Evolutionary conservation across 1,140 invertebrate genomes (phyloP), one percentile per base, ranked within the genome.

Genomic region (Tyrophagus putrescentiae): DNA sequence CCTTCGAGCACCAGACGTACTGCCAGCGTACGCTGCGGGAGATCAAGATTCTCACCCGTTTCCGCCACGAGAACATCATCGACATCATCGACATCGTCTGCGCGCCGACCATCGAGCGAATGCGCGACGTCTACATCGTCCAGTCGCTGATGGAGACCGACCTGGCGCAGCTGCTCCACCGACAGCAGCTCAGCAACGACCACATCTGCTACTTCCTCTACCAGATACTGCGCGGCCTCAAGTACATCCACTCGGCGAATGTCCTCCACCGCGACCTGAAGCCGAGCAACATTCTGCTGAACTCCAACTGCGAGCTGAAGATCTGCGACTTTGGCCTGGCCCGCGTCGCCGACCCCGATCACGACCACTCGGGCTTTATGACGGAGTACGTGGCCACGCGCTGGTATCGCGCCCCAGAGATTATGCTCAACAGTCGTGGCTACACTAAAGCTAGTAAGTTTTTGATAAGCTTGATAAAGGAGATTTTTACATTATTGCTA

Each of bases 61-160:
- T 98, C 78, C 96, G 90, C 74, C 95, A 98, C 80, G 95, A 99
- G 84, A 98, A 99, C 80, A 96, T 98, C 69, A 98, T 98, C 76
- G 93, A 98, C 76, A 98, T 98, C 75, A 82, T 92, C 75, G 93
- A 98, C 77, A 98, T 99, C 71, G 79, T 98, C 72, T 80, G 92
- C 68, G 85, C 93, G 64, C 82, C 84, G 62, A 90, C 82, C 36
- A 39, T 13, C 36, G 13, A 21, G 36, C 36, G 36, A n/a, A 98
- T 99, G 93, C 94, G 89, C 78, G 95, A 99, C 79, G 94, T 99
- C 69, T 79, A 98, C 77, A 98, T 99, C 74, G 94, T 99, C 64
- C 95, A 99, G 73, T 98, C 93, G 79, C 78, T 99, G 71, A 99
- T 99, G 96, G 96, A 99, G 79, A 99, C 95, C 64, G 96, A 99